A percentile compares a stretch with the other conserved stretches of the same genome.
Evolutionary conservation across 2,797 vertebrate species (phyloP).

Genomic region (Bucorvus abyssinicus): DNA sequence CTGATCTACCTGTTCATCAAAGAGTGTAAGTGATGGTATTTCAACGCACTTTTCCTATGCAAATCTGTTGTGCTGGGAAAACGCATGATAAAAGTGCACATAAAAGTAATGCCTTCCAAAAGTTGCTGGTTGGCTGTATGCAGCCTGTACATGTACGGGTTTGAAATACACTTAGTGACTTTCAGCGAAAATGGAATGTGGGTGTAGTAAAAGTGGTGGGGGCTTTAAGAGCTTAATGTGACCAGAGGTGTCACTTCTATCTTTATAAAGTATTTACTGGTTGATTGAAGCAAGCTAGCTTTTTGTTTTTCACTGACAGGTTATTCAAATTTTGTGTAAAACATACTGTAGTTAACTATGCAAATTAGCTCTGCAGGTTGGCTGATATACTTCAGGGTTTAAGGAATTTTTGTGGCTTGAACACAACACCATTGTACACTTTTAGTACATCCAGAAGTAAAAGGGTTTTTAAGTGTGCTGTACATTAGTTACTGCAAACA

Average conservation of each 20-base stretch:
- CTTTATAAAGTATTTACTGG: neutral
- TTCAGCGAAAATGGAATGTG: neutral
- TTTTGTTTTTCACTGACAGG: neutral
- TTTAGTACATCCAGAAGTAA: neutral
- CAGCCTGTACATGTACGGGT: neutral
- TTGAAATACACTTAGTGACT: neutral
- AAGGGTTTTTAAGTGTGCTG: neutral
- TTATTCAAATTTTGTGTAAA: neutral
- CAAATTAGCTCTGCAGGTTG: neutral
- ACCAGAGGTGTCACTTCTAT: neutral
- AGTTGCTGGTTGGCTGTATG: neutral
- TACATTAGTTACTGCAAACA: neutral
- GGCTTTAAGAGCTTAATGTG: neutral
- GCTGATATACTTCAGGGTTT: neutral
- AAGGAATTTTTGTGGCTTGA: neutral
- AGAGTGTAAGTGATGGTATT: slow-evolving; percentile 86
- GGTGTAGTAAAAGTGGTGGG: neutral
- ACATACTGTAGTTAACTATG: neutral
- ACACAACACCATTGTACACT: fast-evolving
- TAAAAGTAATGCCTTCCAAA: neutral
- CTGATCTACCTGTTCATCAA: slow-evolving; percentile 98
- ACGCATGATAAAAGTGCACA: fast-evolving
- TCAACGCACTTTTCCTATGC: neutral
- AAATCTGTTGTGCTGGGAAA: neutral
- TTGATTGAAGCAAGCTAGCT: neutral